Conservation (phyloP, 2,113 vertebrate species). For the Trinectes maculatus region DNA sequence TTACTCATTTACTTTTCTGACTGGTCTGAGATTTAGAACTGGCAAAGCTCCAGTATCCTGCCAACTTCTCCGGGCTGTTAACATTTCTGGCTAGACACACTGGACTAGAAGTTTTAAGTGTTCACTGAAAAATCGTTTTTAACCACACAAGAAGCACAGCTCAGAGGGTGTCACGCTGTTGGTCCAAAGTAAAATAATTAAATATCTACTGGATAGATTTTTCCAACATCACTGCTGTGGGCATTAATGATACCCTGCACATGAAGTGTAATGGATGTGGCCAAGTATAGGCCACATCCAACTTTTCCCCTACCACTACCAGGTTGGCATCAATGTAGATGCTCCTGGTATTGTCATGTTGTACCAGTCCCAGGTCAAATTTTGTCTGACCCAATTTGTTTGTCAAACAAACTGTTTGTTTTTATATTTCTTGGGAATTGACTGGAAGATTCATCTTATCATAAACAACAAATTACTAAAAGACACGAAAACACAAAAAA, state of each 20-base stretch:
- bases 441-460: too few relatives aligned
- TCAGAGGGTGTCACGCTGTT: background rate
- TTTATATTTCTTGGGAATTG: background rate
- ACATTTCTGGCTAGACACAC: background rate
- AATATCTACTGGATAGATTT: background rate
- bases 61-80: conserved; percentile 13
- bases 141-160: background rate
- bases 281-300: too few relatives aligned
- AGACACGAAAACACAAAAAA: conserved; percentile 26
- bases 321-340: background rate
- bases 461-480: conserved; percentile 19
- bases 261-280: background rate
- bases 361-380: background rate
- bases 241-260: too few relatives aligned
- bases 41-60: conserved; percentile 39
- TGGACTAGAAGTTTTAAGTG: conserved; percentile 1
- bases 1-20: conserved; percentile 61
- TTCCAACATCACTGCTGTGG: background rate
- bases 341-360: background rate
- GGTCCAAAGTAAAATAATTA: background rate
- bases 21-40: conserved; percentile 53
- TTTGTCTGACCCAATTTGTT: background rate
- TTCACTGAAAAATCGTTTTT: conserved; percentile 18
- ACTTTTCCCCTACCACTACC: background rate
- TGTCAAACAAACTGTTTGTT: background rate